Evolutionary conservation across 2,888 invertebrate species (phyloP).

Genomic region (Hemithea aestivaria): DNA sequence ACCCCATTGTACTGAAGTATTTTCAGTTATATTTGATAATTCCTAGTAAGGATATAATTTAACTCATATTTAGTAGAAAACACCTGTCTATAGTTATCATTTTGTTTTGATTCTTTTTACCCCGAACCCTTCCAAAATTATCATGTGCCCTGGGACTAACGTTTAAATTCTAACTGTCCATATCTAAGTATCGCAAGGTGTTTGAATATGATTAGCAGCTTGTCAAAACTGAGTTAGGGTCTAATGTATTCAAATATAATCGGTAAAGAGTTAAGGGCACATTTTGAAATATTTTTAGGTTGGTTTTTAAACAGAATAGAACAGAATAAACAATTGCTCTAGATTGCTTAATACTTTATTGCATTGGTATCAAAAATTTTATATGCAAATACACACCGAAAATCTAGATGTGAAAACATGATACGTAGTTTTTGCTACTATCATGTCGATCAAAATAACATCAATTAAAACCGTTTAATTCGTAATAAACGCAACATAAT

Average conservation of each 20-base stretch:
- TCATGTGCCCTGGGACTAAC: slow-evolving; percentile 55
- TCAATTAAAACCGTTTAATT: slow-evolving; percentile 36
- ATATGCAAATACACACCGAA: no score
- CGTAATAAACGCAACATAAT: slow-evolving; percentile 22
- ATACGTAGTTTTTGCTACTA: no score
- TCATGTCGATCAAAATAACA: neutral
- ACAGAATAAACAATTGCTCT: no score
- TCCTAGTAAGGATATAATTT: no score
- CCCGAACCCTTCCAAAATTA: slow-evolving; percentile 52
- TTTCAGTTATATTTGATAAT: no score
- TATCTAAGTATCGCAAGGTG: slow-evolving; percentile 70
- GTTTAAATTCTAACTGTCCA: slow-evolving; percentile 67
- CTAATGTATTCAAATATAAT: slow-evolving; percentile 69
- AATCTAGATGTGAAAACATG: no score
- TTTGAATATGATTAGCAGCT: slow-evolving; percentile 78
- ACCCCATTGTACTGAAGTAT: no score
- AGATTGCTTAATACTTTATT: neutral
- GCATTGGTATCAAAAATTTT: no score
- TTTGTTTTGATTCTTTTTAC: slow-evolving; percentile 60
- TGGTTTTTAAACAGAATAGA: neutral
- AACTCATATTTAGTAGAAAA: slow-evolving; percentile 1
- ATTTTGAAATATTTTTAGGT: slow-evolving; percentile 4
- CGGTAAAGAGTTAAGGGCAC: slow-evolving; percentile 59
- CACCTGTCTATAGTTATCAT: slow-evolving; percentile 47
- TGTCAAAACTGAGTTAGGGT: slow-evolving; percentile 73